phyloP scores from a whole-genome alignment of 2,797 vertebrate genomes.

The Danio choprae region DNA sequence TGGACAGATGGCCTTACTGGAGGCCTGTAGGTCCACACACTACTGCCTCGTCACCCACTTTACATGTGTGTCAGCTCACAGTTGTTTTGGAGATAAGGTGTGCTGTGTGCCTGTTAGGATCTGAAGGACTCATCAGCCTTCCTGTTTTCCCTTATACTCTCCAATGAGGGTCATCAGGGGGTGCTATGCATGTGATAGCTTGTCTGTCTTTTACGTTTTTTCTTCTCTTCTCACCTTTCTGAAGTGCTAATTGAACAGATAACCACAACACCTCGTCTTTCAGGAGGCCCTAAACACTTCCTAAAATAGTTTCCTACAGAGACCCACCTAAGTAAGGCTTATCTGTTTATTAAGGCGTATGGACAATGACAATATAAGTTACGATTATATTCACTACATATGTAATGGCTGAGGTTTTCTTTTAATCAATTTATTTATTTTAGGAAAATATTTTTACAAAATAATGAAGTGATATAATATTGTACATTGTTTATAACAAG shows the following conservation, averaged over 20 bases:
- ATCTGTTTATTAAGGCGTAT: neutral
- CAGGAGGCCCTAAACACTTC: slow-evolving; percentile 37
- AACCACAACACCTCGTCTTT: slow-evolving; percentile 53
- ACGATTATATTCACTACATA: no score
- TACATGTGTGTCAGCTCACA: slow-evolving; percentile 21
- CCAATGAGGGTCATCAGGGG: slow-evolving; percentile 40
- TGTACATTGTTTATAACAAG: no score
- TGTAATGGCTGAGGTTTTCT: no score
- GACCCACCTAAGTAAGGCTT: slow-evolving; percentile 27
- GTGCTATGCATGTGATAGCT: slow-evolving; percentile 48
- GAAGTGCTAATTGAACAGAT: slow-evolving; percentile 72
- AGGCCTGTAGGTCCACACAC: slow-evolving; percentile 50
- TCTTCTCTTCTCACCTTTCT: slow-evolving; percentile 57
- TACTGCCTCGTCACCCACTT: slow-evolving; percentile 57
- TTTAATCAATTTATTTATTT: no score
- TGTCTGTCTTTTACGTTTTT: slow-evolving; percentile 58
- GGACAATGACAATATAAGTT: neutral
- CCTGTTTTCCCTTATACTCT: slow-evolving; percentile 40
- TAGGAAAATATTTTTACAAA: no score
- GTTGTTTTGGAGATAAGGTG: slow-evolving; percentile 44
- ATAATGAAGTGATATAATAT: no score
- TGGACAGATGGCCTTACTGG: slow-evolving; percentile 69
- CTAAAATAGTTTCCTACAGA: slow-evolving; percentile 38
- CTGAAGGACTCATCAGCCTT: slow-evolving; percentile 21
- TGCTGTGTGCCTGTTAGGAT: slow-evolving; percentile 21